phyloP scores from a whole-genome alignment of 1,140 invertebrate species.

The Drosophila insularis region DNA sequence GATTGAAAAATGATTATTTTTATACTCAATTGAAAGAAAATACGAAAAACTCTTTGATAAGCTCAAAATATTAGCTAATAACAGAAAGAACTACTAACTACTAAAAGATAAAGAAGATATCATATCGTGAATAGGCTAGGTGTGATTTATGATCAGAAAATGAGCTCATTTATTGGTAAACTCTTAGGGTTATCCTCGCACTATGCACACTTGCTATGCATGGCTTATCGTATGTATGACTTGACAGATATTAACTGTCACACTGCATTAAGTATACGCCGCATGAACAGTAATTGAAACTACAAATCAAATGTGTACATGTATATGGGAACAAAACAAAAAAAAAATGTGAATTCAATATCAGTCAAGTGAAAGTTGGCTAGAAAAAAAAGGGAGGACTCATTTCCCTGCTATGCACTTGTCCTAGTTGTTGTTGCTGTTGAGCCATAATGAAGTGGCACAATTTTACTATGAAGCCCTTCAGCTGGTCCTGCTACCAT shows the following conservation, averaged over 20 bases:
- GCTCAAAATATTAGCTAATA: too few relatives aligned
- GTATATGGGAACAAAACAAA: not conserved
- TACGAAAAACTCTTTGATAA: too few relatives aligned
- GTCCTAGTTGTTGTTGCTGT: constrained; percentile 23
- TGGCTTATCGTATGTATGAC: constrained; percentile 27
- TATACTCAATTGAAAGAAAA: too few relatives aligned
- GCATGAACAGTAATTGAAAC: not conserved
- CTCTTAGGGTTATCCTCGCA: not conserved
- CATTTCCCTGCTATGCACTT: constrained; percentile 39
- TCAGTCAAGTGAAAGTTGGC: constrained; percentile 31
- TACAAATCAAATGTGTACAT: not conserved
- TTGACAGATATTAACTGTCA: constrained; percentile 6
- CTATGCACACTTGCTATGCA: constrained; percentile 26
- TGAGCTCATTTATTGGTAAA: not conserved
- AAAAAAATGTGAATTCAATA: constrained; percentile 12
- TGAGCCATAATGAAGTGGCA: constrained; percentile 49
- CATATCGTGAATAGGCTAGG: too few relatives aligned
- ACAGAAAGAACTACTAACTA: too few relatives aligned
- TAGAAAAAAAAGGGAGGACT: constrained; percentile 23
- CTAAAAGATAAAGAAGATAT: too few relatives aligned
- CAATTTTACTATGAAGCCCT: constrained; percentile 46
- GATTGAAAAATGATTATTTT: too few relatives aligned
- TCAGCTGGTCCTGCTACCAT: constrained; percentile 31
- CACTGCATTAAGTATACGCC: constrained; percentile 16
- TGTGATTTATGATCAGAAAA: too few relatives aligned